phyloP scores from a whole-genome alignment of 1,140 invertebrate genomes.

The Lepidurus arcticus region DNA sequence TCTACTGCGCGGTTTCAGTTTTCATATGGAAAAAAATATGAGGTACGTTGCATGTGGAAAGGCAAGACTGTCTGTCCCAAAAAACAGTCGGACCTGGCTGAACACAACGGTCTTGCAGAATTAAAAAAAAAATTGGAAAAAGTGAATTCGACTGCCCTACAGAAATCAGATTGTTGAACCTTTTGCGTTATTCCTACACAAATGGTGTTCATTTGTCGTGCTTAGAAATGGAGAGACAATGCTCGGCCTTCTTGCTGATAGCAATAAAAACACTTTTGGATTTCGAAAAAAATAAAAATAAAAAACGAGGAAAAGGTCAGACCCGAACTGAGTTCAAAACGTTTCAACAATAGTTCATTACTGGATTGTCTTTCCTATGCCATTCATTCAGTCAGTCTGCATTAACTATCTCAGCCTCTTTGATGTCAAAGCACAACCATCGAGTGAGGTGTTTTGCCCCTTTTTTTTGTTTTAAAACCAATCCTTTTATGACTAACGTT shows the following conservation, averaged over 20 bases:
- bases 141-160: background rate
- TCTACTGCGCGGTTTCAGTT: background rate
- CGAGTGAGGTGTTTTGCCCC: constrained; percentile 20
- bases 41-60: constrained; percentile 21
- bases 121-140: background rate
- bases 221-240: no score
- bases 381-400: background rate
- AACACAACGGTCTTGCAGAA: constrained; percentile 10
- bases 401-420: constrained; percentile 22
- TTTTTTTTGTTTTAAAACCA: background rate
- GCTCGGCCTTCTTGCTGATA: no score
- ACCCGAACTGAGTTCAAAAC: background rate
- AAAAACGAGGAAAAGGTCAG: constrained; percentile 1
- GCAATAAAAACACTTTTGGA: no score
- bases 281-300: background rate
- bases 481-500: background rate
- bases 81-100: constrained; percentile 17
- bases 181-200: no score
- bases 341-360: background rate
- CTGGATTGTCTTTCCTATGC: constrained; percentile 21
- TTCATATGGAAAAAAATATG: background rate
- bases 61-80: constrained; percentile 17
- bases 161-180: no score
- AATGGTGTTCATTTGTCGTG: no score
- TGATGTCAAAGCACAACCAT: constrained; percentile 21